These are phyloP conservation scores for Fabriciana adippe DNA, from an alignment of 2,888 invertebrate species.

Conservation along the genomic window DNA sequence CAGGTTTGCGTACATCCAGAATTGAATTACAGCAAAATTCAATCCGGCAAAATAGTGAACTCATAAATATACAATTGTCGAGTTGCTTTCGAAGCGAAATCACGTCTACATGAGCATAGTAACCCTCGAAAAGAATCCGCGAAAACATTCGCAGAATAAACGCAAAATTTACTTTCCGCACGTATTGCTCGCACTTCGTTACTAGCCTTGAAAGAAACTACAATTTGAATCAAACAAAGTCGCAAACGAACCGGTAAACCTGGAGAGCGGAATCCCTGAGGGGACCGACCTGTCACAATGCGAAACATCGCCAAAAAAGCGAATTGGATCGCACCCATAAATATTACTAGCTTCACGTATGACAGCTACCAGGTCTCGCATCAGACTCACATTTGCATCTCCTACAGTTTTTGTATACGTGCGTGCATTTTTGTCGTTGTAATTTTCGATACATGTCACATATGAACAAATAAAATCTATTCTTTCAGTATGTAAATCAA, in stretches of 20 bases:
- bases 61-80: conserved; percentile 81
- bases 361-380: conserved; percentile 6
- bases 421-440: conserved; percentile 30
- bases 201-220: conserved; percentile 70
- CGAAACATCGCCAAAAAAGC: conserved; percentile 43
- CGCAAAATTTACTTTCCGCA: conserved; percentile 68
- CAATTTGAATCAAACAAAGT: conserved; percentile 73
- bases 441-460: conserved; percentile 37
- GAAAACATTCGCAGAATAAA: conserved; percentile 65
- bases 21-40: conserved; percentile 52
- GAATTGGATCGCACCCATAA: conserved; percentile 23
- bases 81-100: conserved; percentile 69
- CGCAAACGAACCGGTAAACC: conserved; percentile 76
- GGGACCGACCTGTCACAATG: conserved; percentile 63
- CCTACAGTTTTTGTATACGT: not conserved
- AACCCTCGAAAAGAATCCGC: conserved; percentile 60
- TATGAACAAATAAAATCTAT: conserved; percentile 46
- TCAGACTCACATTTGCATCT: conserved; percentile 23
- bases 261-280: conserved; percentile 47
- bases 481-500: conserved; percentile 74
- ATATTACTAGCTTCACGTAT: conserved; percentile 14
- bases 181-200: conserved; percentile 77
- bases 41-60: conserved; percentile 65
- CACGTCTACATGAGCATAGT: conserved; percentile 63
- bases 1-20: conserved; percentile 48